A percentile compares a stretch with the other conserved stretches of the same genome.
Conservation (phyloP, 2,888 invertebrate genomes). For the Cerastoderma edule region DNA sequence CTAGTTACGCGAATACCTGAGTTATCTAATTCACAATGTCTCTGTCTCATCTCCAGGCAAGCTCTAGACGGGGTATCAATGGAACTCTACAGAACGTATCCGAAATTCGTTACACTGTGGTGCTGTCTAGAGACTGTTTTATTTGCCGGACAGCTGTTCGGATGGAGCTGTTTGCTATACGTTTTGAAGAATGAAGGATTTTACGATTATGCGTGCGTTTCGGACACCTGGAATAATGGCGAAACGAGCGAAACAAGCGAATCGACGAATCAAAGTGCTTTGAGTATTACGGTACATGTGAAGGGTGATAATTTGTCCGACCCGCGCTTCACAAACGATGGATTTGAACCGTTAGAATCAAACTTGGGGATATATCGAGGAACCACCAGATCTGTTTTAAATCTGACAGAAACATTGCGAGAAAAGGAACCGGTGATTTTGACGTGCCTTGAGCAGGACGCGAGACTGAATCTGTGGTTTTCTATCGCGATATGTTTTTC, state of each 20-base stretch:
- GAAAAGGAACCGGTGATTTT: not conserved
- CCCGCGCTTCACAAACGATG: not conserved
- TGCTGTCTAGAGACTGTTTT: conserved; percentile 69
- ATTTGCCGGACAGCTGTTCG: conserved; percentile 74
- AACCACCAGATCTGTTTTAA: not conserved
- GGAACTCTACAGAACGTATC: conserved; percentile 49
- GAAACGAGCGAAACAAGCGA: not conserved
- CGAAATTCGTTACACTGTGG: conserved; percentile 65
- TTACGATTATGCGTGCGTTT: conserved; percentile 62
- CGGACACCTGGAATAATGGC: not conserved
- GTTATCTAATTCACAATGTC: no score
- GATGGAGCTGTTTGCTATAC: conserved; percentile 74
- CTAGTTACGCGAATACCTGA: no score
- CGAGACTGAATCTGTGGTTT: conserved; percentile 62
- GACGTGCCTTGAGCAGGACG: conserved; percentile 55
- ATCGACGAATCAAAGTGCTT: not conserved
- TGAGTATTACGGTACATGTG: not conserved
- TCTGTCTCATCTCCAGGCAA: no score
- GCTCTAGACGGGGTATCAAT: no score
- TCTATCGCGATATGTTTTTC: conserved; percentile 61
- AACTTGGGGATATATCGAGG: not conserved
- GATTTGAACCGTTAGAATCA: not conserved
- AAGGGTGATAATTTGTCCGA: not conserved
- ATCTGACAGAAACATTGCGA: not conserved
- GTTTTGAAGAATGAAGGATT: conserved; percentile 71